Conservation (phyloP, 2,888 invertebrate species). For the Lathronympha strigana region DNA sequence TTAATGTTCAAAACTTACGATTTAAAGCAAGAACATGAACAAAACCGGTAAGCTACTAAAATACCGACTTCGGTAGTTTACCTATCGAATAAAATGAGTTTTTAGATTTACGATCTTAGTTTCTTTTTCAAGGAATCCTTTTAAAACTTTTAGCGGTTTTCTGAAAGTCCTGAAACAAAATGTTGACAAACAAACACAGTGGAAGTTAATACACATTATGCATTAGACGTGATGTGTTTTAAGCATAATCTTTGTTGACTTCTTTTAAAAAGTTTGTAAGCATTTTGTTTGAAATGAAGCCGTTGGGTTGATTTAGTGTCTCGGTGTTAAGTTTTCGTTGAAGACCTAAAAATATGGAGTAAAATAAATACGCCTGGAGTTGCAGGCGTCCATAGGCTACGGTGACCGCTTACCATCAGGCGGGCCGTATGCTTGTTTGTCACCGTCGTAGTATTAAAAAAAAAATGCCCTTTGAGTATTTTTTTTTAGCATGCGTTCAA, state of each 20-base stretch:
- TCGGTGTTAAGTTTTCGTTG: not conserved
- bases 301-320: not conserved
- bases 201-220: constrained; percentile 1
- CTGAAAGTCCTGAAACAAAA: constrained; percentile 13
- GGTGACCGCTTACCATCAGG: too few relatives aligned
- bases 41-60: not conserved
- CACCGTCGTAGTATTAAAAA: too few relatives aligned
- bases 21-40: constrained; percentile 5
- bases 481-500: too few relatives aligned
- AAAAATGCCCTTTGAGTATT: too few relatives aligned
- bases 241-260: not conserved
- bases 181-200: constrained; percentile 12
- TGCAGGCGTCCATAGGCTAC: too few relatives aligned
- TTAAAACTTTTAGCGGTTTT: constrained; percentile 20
- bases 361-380: too few relatives aligned
- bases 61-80: constrained; percentile 11
- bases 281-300: not conserved
- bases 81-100: constrained; percentile 15
- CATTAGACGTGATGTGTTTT: not conserved
- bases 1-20: not conserved
- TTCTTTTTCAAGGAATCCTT: constrained; percentile 1
- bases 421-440: too few relatives aligned
- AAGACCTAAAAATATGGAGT: not conserved
- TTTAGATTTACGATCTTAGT: constrained; percentile 18
- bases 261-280: not conserved